These are phyloP conservation scores for Anas bahamensis DNA, from an alignment of 2,797 vertebrate genomes.

Conservation along the genomic window DNA sequence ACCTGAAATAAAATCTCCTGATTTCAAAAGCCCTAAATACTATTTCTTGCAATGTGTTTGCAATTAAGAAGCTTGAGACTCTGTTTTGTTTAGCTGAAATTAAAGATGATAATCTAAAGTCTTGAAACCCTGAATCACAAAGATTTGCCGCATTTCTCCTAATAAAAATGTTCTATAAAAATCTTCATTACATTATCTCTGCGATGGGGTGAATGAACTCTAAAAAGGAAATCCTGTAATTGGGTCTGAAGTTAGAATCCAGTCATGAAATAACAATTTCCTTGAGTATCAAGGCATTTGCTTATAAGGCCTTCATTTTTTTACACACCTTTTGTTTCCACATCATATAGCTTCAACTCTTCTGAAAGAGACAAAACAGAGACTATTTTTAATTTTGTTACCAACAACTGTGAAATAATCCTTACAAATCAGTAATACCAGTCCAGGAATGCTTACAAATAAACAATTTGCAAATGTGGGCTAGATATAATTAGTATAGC, in stretches of 20 bases:
- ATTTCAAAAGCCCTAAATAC: background rate
- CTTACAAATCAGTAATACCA: background rate
- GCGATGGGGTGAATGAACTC: background rate
- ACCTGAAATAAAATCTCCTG: background rate
- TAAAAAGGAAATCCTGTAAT: background rate
- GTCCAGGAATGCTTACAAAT: background rate
- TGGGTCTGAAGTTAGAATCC: background rate
- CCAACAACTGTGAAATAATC: background rate
- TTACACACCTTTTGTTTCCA: background rate
- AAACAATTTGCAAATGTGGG: background rate
- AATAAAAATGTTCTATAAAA: background rate
- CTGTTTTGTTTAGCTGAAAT: background rate
- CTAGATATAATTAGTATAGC: background rate
- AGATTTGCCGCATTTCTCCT: background rate
- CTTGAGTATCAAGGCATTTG: background rate
- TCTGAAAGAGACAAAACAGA: background rate
- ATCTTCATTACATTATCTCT: background rate
- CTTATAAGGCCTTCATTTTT: background rate
- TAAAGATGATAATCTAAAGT: background rate
- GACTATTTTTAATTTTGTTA: slow-evolving; percentile 7
- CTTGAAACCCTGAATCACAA: background rate
- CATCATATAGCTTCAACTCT: background rate
- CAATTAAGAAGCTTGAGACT: background rate
- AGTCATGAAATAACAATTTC: background rate
- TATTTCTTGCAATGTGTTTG: background rate